Percentiles rank a stretch among this genome's conserved stretches.
Evolutionary conservation across 2,888 invertebrate genomes (phyloP).

Genomic region (Callimorpha dominula): DNA sequence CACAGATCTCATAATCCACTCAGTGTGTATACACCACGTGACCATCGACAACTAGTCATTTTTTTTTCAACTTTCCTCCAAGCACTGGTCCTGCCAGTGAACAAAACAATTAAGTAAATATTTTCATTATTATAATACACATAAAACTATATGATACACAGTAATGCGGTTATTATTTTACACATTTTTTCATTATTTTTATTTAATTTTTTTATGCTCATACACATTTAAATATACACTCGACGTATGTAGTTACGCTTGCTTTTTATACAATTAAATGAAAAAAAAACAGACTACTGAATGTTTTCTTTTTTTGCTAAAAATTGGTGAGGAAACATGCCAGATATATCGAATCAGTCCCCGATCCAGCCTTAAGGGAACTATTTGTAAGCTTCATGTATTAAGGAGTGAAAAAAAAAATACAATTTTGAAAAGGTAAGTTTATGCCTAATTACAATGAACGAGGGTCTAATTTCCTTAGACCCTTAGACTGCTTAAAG

Average conservation of each 20-base stretch:
- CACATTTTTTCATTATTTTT: conserved; percentile 50
- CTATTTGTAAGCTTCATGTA: background rate
- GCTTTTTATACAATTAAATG: conserved; percentile 27
- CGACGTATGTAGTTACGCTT: conserved; percentile 31
- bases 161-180: conserved; percentile 68
- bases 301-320: conserved; percentile 43
- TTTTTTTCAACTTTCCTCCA: conserved; percentile 23
- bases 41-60: conserved; percentile 20
- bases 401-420: background rate
- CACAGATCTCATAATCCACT: conserved; percentile 13
- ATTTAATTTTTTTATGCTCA: conserved; percentile 43
- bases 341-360: conserved; percentile 14
- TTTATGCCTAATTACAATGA: no score
- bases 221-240: conserved; percentile 50
- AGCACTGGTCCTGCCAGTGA: conserved; percentile 73
- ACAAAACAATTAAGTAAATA: conserved; percentile 52
- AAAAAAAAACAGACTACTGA: conserved; percentile 43
- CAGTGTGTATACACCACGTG: conserved; percentile 27
- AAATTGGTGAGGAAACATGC: conserved; percentile 36
- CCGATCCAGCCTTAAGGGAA: background rate
- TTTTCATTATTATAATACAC: conserved; percentile 63
- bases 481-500: background rate
- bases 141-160: conserved; percentile 77
- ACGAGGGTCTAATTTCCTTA: background rate
- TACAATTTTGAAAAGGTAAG: no score